Evolutionary conservation across 1,140 invertebrate genomes (phyloP), one percentile per base, ranked within the genome.

Genomic region (Tetramorium simillimum): DNA sequence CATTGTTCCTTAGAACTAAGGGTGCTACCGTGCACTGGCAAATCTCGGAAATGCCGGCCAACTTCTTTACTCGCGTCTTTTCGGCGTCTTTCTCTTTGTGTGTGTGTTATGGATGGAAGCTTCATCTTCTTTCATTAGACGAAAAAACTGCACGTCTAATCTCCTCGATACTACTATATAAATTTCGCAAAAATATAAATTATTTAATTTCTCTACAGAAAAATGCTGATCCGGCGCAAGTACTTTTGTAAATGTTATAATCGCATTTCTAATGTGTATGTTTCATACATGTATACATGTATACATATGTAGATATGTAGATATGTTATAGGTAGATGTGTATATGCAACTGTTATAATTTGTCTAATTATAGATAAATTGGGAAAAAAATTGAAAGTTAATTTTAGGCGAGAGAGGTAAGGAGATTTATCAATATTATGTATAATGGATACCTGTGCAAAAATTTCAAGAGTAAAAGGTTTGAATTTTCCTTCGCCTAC

Each of bases 1-100:
- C 90, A 94, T 95, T 95, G 94, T 95, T 94, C 93, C 92, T 91
- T 62, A 76, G 80, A 58, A 89, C 90, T 87, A 78, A 88, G 91
- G 91, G 91, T 88, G 89, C 92, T 82, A 88, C 87, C 76, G 67
- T 75, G 81, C 63, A 76, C 63, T 72, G 37, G 88, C 56, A 88
- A 91, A 90, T 92, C 89, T 89, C 76, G 53, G 92, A 92, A 93
- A 92, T 89, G 82, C 88, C 92, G 78, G 85, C 92, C 89, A 90
- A 88, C 90, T 92, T 92, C 88, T 92, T 91, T 90, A 37, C 62
- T 87, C 24, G 37, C 58, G 67, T 72, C 70, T 82, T 62, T 88
- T 21, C 49, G 67, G 12, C 33, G 33, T 46, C 18, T 62, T 90
- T 28, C 16, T 70, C 16, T 53, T 56, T 28, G 33, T 33, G 33